Conservation (phyloP, 2,797 vertebrate genomes). For the Aphelocoma californica region DNA sequence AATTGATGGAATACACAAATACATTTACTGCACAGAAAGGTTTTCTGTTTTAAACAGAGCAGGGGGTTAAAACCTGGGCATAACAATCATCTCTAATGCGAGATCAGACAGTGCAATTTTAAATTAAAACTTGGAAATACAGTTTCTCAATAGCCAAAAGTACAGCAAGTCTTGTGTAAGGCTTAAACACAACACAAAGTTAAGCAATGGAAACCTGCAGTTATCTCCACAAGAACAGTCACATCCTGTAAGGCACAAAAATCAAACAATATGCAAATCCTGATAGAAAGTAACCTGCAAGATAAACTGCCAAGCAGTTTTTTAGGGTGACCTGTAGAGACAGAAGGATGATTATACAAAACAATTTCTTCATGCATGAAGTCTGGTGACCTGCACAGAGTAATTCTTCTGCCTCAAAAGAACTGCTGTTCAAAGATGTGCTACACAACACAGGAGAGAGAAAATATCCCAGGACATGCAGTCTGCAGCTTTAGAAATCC, state of each 20-base stretch:
- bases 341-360: neutral
- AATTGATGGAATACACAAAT: neutral
- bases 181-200: neutral
- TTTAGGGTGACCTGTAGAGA: neutral
- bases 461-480: neutral
- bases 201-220: neutral
- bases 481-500: slow-evolving; percentile 15
- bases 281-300: neutral
- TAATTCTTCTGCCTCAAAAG: neutral
- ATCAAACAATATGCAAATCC: neutral
- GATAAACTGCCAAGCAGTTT: neutral
- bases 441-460: neutral
- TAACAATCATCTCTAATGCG: neutral
- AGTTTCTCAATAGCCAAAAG: slow-evolving; percentile 10
- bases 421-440: neutral
- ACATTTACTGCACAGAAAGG: neutral
- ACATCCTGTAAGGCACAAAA: neutral
- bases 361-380: neutral
- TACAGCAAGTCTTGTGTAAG: neutral
- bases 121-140: neutral
- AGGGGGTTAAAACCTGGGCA: neutral
- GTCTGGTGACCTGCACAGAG: neutral
- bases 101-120: neutral
- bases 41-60: neutral
- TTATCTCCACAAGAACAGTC: neutral